Evolutionary conservation across 2,797 vertebrate genomes (phyloP).

Genomic region (Okamejei kenojei): DNA sequence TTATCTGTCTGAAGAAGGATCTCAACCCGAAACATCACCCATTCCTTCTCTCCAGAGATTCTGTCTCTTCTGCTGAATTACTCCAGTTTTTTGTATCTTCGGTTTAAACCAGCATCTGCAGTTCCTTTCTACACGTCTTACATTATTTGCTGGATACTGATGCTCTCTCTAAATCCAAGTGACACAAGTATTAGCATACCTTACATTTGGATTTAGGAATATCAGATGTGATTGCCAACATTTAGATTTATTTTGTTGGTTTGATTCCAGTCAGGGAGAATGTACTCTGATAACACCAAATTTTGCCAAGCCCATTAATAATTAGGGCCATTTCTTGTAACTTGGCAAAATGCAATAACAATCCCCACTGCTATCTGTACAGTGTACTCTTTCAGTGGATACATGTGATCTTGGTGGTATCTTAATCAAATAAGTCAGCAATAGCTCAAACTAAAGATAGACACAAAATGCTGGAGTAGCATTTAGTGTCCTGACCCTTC

Average conservation of each 20-base stretch:
- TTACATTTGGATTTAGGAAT: background rate
- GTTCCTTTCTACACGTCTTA: too few relatives aligned
- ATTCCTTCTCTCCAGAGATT: too few relatives aligned
- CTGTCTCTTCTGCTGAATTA: too few relatives aligned
- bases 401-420: background rate
- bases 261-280: background rate
- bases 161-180: background rate
- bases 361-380: background rate
- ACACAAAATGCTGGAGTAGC: too few relatives aligned
- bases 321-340: background rate
- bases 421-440: background rate
- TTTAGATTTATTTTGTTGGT: background rate
- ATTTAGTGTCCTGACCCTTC: too few relatives aligned
- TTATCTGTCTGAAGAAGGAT: background rate
- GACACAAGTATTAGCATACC: background rate
- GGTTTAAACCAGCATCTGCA: too few relatives aligned
- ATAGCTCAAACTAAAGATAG: too few relatives aligned
- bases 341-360: background rate
- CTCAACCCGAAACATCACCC: too few relatives aligned
- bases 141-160: background rate
- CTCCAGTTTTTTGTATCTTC: too few relatives aligned
- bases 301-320: background rate
- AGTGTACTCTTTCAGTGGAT: background rate
- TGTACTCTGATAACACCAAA: background rate
- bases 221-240: background rate